These are phyloP conservation scores for Microcebus lehilahytsara DNA, from an alignment of 2,113 vertebrate species.

Conservation along the genomic window DNA sequence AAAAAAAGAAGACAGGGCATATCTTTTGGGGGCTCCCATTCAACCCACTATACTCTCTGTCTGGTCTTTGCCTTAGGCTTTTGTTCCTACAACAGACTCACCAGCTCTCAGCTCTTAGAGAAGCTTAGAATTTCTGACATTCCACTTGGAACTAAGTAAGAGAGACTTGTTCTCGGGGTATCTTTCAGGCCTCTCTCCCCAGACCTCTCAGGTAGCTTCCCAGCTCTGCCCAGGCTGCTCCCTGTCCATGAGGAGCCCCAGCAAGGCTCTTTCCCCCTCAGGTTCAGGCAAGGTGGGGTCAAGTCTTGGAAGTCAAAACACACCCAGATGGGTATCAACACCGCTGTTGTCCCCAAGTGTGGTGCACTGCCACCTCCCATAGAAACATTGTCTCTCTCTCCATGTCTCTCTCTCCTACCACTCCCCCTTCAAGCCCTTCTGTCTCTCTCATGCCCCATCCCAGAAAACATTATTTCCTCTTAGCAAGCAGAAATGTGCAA, in stretches of 20 bases:
- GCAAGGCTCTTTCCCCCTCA: fast-evolving
- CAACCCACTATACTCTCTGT: too few relatives aligned
- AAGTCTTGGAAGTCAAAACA: neutral
- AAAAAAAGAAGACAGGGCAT: neutral
- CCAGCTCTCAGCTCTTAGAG: neutral
- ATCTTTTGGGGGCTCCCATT: neutral
- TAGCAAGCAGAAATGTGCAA: neutral
- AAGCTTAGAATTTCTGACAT: neutral
- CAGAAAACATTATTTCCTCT: neutral
- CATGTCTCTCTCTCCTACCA: too few relatives aligned
- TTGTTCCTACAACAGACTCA: neutral
- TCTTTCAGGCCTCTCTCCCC: neutral
- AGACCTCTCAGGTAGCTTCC: neutral
- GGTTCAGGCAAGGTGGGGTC: neutral
- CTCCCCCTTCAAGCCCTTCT: neutral
- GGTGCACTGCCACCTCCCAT: fast-evolving
- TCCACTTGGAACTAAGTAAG: neutral
- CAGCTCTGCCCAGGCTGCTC: too few relatives aligned
- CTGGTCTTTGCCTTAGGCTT: neutral
- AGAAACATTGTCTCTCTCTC: neutral
- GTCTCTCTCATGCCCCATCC: neutral
- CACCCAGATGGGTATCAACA: fast-evolving
- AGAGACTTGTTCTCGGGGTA: neutral
- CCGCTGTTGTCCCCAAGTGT: fast-evolving
- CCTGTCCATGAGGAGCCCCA: fast-evolving